Evolutionary conservation across 2,797 vertebrate genomes (phyloP).

Genomic region (Astyanax mexicanus): DNA sequence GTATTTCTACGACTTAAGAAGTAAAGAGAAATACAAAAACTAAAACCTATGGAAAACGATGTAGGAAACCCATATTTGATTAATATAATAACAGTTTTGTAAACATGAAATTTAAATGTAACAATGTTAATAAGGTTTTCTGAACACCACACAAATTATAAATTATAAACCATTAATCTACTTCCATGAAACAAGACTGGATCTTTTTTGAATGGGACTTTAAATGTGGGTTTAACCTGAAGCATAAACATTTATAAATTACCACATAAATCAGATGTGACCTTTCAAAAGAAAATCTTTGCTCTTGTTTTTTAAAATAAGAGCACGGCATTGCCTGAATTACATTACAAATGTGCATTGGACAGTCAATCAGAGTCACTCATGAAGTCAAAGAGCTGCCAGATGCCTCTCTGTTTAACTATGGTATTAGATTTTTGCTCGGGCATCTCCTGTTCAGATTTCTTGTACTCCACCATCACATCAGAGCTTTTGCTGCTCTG

Average conservation of each 20-base stretch:
- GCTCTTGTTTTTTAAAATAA: too few relatives aligned
- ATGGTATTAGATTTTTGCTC: conserved; percentile 44
- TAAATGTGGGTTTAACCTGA: neutral
- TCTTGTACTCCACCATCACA: conserved; percentile 56
- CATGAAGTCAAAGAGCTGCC: conserved; percentile 76
- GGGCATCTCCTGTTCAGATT: conserved; percentile 66
- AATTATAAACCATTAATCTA: neutral
- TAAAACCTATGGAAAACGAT: neutral
- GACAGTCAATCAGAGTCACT: conserved; percentile 62
- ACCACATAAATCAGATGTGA: neutral
- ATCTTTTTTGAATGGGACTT: too few relatives aligned
- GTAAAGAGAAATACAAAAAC: neutral
- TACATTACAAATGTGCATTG: neutral
- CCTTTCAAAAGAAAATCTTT: neutral
- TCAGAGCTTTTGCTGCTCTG: conserved; percentile 68
- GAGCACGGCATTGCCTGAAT: neutral
- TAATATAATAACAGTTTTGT: neutral
- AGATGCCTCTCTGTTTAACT: conserved; percentile 61
- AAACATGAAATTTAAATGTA: neutral
- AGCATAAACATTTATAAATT: neutral
- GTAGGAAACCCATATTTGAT: neutral
- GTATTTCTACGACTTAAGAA: neutral
- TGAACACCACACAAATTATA: neutral
- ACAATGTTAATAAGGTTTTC: neutral
- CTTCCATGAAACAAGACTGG: neutral